Percentiles rank a stretch among this genome's conserved stretches.
phyloP scores from a whole-genome alignment of 2,113 vertebrate genomes.

The Reinhardtius hippoglossoides region DNA sequence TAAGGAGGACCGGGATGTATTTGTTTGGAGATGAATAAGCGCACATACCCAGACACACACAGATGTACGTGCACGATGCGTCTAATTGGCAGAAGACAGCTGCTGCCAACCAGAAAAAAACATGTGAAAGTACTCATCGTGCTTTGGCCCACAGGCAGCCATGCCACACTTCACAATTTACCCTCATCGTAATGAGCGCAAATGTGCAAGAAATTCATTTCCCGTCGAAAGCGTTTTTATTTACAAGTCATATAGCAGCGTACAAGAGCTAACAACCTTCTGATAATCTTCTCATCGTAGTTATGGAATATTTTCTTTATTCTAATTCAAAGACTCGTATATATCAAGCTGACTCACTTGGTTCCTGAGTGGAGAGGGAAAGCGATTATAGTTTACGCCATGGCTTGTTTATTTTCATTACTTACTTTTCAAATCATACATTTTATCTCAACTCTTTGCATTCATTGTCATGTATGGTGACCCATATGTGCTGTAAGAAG shows the following conservation, averaged over 20 bases:
- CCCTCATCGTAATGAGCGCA: conserved; percentile 53
- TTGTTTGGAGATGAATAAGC: conserved; percentile 44
- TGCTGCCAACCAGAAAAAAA: conserved; percentile 74
- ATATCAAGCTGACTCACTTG: not conserved
- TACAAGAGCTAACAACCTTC: conserved; percentile 29
- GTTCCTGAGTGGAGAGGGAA: not conserved
- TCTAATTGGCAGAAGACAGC: conserved; percentile 80
- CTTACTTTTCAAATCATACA: not conserved
- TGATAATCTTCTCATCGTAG: conserved; percentile 33
- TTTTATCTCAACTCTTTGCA: not conserved
- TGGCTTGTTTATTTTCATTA: not conserved
- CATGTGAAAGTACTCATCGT: conserved; percentile 67
- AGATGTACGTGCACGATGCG: conserved; percentile 22
- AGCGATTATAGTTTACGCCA: not conserved
- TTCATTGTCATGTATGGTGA: too few relatives aligned
- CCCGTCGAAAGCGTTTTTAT: conserved; percentile 61
- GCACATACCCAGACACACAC: conserved; percentile 33
- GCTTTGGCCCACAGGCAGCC: conserved; percentile 67
- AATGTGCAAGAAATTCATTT: conserved; percentile 64
- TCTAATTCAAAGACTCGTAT: conserved; percentile 13
- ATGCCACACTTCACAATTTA: conserved; percentile 75
- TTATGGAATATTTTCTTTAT: conserved; percentile 1
- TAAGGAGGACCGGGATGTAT: conserved; percentile 44
- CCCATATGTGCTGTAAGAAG: too few relatives aligned
- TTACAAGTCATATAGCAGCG: conserved; percentile 57